Evolutionary conservation across 1,140 invertebrate genomes (phyloP).

Genomic region (Amyelois transitella): DNA sequence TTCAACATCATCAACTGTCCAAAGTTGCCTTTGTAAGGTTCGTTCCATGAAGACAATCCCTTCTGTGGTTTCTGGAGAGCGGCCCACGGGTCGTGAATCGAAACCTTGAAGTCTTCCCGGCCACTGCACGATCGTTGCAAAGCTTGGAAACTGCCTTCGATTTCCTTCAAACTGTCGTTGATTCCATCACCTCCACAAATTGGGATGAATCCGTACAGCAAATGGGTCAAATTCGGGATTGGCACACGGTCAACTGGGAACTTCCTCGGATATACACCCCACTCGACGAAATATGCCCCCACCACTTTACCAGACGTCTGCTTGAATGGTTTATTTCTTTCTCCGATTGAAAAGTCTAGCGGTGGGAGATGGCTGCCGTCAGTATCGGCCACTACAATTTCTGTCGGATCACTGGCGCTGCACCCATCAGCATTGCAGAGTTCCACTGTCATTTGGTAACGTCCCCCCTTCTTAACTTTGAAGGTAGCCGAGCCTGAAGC

Average conservation of each 20-base stretch:
- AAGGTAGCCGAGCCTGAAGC: slow-evolving; percentile 48
- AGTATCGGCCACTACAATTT: slow-evolving; percentile 63
- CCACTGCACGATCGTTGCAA: slow-evolving; percentile 63
- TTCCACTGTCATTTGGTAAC: slow-evolving; percentile 57
- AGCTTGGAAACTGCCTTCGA: slow-evolving; percentile 68
- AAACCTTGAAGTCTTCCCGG: slow-evolving; percentile 65
- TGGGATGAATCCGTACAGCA: slow-evolving; percentile 65
- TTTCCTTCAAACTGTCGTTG: slow-evolving; percentile 69
- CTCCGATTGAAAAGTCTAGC: slow-evolving; percentile 44
- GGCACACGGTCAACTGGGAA: slow-evolving; percentile 61
- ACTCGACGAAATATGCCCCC: slow-evolving; percentile 67
- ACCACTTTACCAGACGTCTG: slow-evolving; percentile 65
- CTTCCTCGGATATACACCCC: slow-evolving; percentile 65
- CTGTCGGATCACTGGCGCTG: slow-evolving; percentile 47
- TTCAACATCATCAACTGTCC: slow-evolving; percentile 66
- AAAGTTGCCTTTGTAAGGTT: slow-evolving; percentile 69
- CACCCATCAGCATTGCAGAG: slow-evolving; percentile 60
- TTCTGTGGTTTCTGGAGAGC: slow-evolving; percentile 68
- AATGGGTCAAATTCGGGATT: slow-evolving; percentile 59
- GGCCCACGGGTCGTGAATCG: slow-evolving; percentile 67
- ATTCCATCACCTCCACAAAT: slow-evolving; percentile 67
- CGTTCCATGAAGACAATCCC: slow-evolving; percentile 62
- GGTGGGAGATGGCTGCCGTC: slow-evolving; percentile 64
- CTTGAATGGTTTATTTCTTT: slow-evolving; percentile 62
- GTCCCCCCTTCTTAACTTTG: slow-evolving; percentile 58